Percentiles rank a stretch among this genome's conserved stretches.
These are phyloP conservation scores for Eudasyphora cyanicolor DNA, from an alignment of 2,888 invertebrate species.

Conservation along the genomic window DNA sequence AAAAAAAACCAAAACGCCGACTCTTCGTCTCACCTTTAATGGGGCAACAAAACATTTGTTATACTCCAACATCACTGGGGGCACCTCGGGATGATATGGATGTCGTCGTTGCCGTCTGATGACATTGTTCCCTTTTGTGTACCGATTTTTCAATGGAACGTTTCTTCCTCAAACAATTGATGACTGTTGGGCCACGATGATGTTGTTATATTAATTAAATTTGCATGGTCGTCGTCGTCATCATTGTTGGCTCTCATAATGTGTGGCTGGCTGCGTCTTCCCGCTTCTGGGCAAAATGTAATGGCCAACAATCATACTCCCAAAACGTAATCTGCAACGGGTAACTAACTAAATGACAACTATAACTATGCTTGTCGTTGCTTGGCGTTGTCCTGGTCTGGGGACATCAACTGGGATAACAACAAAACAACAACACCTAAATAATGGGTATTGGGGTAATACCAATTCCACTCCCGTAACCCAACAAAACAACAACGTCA, in stretches of 20 bases:
- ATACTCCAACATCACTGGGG: neutral
- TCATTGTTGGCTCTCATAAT: neutral
- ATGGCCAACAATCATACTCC: neutral
- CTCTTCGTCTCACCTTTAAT: neutral
- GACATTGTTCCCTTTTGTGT: neutral
- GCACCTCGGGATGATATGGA: too few species aligned
- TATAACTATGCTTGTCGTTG: too few species aligned
- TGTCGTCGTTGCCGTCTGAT: neutral
- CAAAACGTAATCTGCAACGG: neutral
- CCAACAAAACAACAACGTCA: too few species aligned
- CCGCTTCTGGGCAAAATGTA: neutral
- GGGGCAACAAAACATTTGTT: neutral
- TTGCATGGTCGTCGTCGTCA: constrained; percentile 3
- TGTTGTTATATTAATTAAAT: constrained; percentile 22
- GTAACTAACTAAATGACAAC: constrained; percentile 12
- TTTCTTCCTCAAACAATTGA: constrained; percentile 18
- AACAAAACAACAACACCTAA: constrained; percentile 10
- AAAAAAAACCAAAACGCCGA: neutral
- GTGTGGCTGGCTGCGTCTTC: neutral
- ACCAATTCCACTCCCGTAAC: neutral
- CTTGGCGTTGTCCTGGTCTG: too few species aligned
- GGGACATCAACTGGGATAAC: neutral
- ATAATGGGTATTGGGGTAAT: neutral
- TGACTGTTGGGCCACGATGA: constrained; percentile 3
- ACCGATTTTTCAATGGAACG: neutral